Evolutionary conservation across 2,113 vertebrate species (phyloP), one percentile per base, ranked within the genome.

Genomic region (Eidolon helvum): DNA sequence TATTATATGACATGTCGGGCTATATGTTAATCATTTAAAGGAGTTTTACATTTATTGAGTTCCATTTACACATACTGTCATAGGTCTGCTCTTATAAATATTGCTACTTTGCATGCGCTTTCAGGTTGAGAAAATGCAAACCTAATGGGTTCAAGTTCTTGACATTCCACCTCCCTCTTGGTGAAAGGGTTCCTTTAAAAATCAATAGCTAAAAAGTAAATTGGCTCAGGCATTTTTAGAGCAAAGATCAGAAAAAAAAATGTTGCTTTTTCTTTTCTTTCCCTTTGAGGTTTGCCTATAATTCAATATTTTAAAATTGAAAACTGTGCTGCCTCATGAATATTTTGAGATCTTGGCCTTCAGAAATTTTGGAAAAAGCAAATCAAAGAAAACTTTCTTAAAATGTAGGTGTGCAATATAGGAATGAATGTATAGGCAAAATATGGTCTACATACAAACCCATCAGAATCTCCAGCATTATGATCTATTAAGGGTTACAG

Each of bases 271-370:
- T 84, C 91, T 83, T 80, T 95, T 55, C 86, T 75, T 75, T 79
- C 30, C 59, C 77, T 35, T 91, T 87, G 94, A 97, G 79, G 74
- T 63, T 84, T 79, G 69, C 75, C 48, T 84, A 80, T 91, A 87
- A 94, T 89, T 92, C 78, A 91, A 35, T 97, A 96, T 69, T 96
- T 97, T 91, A 94, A 94, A 91, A 97, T 50, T 65, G 91, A 95
- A 96, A 97, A 96, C 89, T 87, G 63, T 86, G 74, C 89, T 90
- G 83, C 38, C 28, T 93, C 65, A 53, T 59, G 63, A n/a, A 57
- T 69, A 78, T 33, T 33, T 59, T 79, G 91, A 66, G 48, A 96
- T 66, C 22, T 24, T 68, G 59, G 61, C 55, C 84, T 97, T 96
- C 93, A 78, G 88, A 96, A 95, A 94, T 85, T 91, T 74, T 75